phyloP scores from a whole-genome alignment of 2,888 invertebrate species.

The Mesochorus sp. region DNA sequence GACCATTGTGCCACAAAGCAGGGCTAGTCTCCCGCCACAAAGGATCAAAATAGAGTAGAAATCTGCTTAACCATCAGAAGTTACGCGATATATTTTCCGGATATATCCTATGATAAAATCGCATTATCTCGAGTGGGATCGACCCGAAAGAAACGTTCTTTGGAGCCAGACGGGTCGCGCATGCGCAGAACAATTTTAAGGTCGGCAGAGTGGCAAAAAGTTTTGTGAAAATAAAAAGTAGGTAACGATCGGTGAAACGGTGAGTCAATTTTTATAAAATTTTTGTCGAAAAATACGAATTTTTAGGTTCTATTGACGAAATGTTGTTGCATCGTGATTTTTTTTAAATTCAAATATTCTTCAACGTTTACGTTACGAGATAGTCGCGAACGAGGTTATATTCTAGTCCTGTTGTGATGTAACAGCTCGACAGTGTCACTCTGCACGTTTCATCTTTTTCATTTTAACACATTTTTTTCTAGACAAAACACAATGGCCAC shows the following conservation, averaged over 20 bases:
- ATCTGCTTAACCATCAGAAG: not conserved
- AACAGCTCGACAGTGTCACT: conserved; percentile 43
- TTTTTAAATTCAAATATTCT: not conserved
- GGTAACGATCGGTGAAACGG: conserved; percentile 48
- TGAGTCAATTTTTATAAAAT: conserved; percentile 16
- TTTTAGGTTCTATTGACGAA: not conserved
- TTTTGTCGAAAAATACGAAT: not conserved
- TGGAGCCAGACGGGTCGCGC: conserved; percentile 62
- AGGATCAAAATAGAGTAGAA: not conserved
- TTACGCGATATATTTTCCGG: not conserved
- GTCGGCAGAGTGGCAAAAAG: conserved; percentile 49
- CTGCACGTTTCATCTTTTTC: not conserved
- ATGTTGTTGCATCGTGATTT: not conserved
- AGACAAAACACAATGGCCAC: conserved; percentile 72
- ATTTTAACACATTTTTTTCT: not conserved
- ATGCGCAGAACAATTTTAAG: conserved; percentile 49
- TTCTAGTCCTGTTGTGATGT: conserved; percentile 63
- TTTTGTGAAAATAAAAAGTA: conserved; percentile 50
- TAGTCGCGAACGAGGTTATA: conserved; percentile 31
- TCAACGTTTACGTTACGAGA: not conserved
- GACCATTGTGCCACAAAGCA: not conserved
- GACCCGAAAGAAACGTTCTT: conserved; percentile 5
- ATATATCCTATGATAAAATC: not conserved
- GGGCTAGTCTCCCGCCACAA: too few relatives aligned
- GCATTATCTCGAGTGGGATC: not conserved